These are phyloP conservation scores for Ceuthmochares aereus DNA, from an alignment of 2,113 vertebrate species.

Conservation along the genomic window DNA sequence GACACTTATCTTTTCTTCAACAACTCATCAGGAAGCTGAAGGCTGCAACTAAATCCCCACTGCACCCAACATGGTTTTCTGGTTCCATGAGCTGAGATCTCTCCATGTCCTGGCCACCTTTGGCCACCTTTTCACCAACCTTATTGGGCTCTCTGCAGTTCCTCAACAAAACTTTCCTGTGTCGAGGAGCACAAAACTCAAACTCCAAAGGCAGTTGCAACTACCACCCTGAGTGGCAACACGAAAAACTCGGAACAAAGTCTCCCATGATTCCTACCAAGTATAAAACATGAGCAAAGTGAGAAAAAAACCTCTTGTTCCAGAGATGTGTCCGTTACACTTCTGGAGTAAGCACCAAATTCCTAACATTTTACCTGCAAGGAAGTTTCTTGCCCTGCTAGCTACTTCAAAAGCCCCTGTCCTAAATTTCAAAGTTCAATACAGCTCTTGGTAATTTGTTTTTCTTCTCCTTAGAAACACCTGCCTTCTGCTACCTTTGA, in stretches of 20 bases:
- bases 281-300: rapidly evolving
- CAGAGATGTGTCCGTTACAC: background rate
- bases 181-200: background rate
- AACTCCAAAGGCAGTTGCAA: background rate
- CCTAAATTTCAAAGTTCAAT: background rate
- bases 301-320: rapidly evolving
- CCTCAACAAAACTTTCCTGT: background rate
- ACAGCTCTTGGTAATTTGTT: background rate
- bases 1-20: background rate
- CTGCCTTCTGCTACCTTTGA: background rate
- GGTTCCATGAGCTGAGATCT: background rate
- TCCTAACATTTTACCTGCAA: background rate
- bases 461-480: background rate
- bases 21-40: background rate
- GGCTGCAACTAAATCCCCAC: background rate
- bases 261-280: rapidly evolving
- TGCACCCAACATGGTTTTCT: rapidly evolving
- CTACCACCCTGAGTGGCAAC: rapidly evolving
- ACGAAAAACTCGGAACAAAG: background rate
- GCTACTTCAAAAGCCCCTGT: background rate
- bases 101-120: rapidly evolving
- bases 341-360: background rate
- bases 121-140: background rate
- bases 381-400: background rate
- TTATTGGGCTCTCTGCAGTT: background rate